Evolutionary conservation across 1,140 invertebrate genomes (phyloP).

Genomic region (Tribolium castaneum): DNA sequence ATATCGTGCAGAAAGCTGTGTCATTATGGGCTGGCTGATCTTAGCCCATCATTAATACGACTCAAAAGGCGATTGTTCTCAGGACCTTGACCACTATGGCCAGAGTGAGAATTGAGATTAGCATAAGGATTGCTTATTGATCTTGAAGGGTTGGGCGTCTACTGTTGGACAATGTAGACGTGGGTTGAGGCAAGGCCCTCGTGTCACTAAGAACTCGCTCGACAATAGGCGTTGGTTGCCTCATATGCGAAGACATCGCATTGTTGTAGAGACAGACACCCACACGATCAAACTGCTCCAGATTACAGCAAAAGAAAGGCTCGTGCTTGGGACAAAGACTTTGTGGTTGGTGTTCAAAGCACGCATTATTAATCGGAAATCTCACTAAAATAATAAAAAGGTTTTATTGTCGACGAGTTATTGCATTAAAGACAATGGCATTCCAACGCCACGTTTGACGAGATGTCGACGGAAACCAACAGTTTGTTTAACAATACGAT

Average conservation of each 20-base stretch:
- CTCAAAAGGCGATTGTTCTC: conserved; percentile 20
- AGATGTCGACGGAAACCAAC: conserved; percentile 38
- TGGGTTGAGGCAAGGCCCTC: conserved; percentile 35
- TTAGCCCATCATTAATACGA: conserved; percentile 29
- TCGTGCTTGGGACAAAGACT: neutral
- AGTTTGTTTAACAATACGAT: conserved; percentile 41
- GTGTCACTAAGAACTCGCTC: conserved; percentile 28
- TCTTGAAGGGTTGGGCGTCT: conserved; percentile 9
- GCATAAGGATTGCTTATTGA: conserved; percentile 17
- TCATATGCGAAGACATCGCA: conserved; percentile 19
- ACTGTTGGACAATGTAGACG: conserved; percentile 21
- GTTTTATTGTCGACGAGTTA: conserved; percentile 5
- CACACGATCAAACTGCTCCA: conserved; percentile 13
- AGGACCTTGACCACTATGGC: neutral
- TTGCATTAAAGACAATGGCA: conserved; percentile 36
- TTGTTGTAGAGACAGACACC: neutral
- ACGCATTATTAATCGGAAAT: conserved; percentile 24
- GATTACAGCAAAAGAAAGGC: neutral
- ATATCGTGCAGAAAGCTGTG: conserved; percentile 37
- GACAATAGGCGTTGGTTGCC: conserved; percentile 40
- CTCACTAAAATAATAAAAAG: conserved; percentile 5
- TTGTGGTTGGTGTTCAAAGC: neutral
- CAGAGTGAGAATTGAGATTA: neutral
- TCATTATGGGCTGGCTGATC: conserved; percentile 38
- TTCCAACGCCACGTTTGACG: conserved; percentile 34